Conservation (phyloP, 2,797 vertebrate genomes). For the Pelodytes ibericus region DNA sequence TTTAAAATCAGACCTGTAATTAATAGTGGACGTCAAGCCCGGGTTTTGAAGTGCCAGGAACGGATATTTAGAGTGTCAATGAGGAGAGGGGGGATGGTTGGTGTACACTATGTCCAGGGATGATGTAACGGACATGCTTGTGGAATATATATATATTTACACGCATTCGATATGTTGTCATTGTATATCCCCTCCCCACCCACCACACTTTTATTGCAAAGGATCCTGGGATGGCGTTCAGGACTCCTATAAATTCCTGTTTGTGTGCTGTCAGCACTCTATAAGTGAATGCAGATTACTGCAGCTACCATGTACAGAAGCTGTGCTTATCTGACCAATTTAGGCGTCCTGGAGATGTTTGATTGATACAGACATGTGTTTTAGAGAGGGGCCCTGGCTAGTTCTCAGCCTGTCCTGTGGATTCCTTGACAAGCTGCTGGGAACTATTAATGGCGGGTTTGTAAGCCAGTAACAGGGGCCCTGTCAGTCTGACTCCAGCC, state of each 20-base stretch:
- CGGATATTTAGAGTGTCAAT: too few species aligned
- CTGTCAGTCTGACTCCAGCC: slow-evolving; percentile 6
- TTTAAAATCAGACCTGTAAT: too few species aligned
- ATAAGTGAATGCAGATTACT: slow-evolving; percentile 29
- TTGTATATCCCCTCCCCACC: not conserved
- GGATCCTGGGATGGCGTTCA: not conserved
- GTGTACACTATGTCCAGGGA: too few species aligned
- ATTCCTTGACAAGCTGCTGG: not conserved
- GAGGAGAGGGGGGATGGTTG: too few species aligned
- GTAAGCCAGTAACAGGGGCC: slow-evolving; percentile 5
- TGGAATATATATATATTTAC: not conserved
- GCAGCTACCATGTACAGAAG: not conserved
- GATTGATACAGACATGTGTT: slow-evolving; percentile 44
- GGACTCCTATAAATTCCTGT: slow-evolving; percentile 3
- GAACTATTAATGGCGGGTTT: slow-evolving; percentile 13
- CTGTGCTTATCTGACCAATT: slow-evolving; percentile 6
- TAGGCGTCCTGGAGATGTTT: slow-evolving; percentile 2
- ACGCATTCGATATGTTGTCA: not conserved
- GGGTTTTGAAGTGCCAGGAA: too few species aligned
- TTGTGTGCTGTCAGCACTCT: not conserved
- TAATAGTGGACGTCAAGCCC: too few species aligned
- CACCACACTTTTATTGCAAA: not conserved
- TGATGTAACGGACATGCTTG: not conserved
- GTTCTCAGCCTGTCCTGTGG: not conserved
- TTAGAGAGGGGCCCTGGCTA: not conserved